These are phyloP conservation scores for Narcine bancroftii DNA, from an alignment of 2,113 vertebrate species.

Conservation along the genomic window DNA sequence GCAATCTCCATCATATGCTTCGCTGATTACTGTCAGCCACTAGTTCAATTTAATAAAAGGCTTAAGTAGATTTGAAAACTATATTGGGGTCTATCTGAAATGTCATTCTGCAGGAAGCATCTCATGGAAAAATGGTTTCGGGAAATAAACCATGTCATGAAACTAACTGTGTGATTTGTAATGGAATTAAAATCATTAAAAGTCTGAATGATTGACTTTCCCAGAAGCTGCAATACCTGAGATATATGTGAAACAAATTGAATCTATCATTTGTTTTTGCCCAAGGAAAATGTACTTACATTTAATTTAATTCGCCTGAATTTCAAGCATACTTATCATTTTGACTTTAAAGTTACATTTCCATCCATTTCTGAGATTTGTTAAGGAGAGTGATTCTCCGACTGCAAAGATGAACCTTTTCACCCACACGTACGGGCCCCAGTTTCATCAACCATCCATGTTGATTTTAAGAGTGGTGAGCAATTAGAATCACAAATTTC, in stretches of 20 bases:
- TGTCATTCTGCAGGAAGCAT: background rate
- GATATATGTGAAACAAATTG: background rate
- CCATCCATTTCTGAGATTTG: background rate
- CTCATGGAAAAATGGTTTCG: background rate
- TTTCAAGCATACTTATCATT: background rate
- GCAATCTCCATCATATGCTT: background rate
- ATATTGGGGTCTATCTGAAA: background rate
- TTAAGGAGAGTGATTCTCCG: background rate
- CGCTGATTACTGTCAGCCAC: background rate
- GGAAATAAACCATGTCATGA: background rate
- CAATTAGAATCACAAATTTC: background rate
- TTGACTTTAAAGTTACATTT: background rate
- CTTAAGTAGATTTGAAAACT: background rate
- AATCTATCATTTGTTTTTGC: too few species aligned
- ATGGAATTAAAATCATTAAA: slow-evolving; percentile 21
- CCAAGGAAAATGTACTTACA: background rate
- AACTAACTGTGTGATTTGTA: background rate
- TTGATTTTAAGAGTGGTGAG: background rate
- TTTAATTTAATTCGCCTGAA: background rate
- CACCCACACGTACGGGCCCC: background rate
- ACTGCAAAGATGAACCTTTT: background rate
- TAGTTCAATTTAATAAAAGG: background rate
- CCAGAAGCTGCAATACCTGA: background rate
- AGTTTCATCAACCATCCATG: background rate
- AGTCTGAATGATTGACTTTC: background rate